phyloP scores from a whole-genome alignment of 2,113 vertebrate species.

The Antechinus flavipes region DNA sequence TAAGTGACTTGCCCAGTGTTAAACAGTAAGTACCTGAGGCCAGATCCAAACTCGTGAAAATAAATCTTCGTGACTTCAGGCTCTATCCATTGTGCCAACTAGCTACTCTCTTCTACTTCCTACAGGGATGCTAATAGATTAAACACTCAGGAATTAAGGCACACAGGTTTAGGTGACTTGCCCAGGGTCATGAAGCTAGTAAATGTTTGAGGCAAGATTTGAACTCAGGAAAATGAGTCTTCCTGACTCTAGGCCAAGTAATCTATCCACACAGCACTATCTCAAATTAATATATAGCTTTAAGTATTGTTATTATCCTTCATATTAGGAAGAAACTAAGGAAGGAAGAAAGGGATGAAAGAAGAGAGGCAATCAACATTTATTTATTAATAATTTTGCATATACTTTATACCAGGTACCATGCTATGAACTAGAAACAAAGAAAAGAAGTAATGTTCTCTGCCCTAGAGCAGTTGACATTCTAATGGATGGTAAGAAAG shows the following conservation, averaged over 20 bases:
- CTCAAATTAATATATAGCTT: not conserved
- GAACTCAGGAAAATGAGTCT: not conserved
- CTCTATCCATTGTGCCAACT: too few species aligned
- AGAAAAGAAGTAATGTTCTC: not conserved
- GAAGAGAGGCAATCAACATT: not conserved
- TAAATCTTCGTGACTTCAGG: too few species aligned
- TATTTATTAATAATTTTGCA: not conserved
- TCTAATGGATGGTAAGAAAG: not conserved
- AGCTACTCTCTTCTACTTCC: too few species aligned
- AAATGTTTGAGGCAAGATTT: not conserved
- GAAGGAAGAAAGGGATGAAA: too few species aligned
- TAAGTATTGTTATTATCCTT: not conserved
- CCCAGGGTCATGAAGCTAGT: not conserved
- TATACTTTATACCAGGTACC: not conserved
- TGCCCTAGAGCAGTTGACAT: not conserved
- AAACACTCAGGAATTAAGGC: not conserved
- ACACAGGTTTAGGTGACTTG: not conserved
- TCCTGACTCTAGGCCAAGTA: not conserved
- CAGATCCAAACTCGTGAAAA: too few species aligned
- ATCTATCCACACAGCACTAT: not conserved
- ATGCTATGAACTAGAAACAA: not conserved
- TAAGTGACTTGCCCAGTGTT: too few species aligned
- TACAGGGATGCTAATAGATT: too few species aligned
- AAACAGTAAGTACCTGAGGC: too few species aligned
- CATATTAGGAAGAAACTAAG: not conserved